Evolutionary conservation across 2,888 invertebrate genomes (phyloP), one percentile per base, ranked within the genome.

Genomic region (Ichneumoninae sp.): DNA sequence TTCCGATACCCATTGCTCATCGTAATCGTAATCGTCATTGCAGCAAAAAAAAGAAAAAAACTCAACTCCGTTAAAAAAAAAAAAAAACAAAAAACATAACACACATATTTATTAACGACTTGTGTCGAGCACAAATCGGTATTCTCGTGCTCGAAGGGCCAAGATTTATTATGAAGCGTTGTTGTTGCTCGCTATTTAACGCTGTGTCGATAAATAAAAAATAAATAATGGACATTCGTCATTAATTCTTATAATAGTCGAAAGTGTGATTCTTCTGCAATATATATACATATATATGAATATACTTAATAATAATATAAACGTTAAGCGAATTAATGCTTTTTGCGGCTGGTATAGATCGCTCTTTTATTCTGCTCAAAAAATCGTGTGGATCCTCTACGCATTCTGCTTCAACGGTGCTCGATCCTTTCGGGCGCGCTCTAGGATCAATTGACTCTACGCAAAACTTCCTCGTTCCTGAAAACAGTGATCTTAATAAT

Each of bases 181-280:
- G 1, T 44, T 52, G 2, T 44, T 44, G 40, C 47, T 57, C 33
- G 33, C 52, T 10, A 22, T 33, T 60, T 16, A 73, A 78, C 40
- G 33, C 40, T 69, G 44, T 66, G 36, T 13, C 69, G n/a, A 50
- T 50, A 33, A 33, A 70, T 13, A 57, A 54, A 19, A 57, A 22
- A 10, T 6, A n/a, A 65, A 54, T 75, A 57, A 74, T 71, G 50
- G n/a, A 79, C 70, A 36, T 26, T 69, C 30, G 30, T 70, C 57
- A 40, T 8, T 52, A 79, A 65, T 44, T 57, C 26, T 73, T 19
- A 47, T 63, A 50, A 75, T 71, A 57, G 19, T 83, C 40, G n/a
- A 78, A 78, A 83, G 85, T 83, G 80, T 83, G 70, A 65, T 79
- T 80, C 36, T 73, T 76, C 75, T 26, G 1, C 36, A 69, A 69